These are phyloP conservation scores for Bombus sylvicola DNA, from an alignment of 1,140 invertebrate species.

Conservation along the genomic window DNA sequence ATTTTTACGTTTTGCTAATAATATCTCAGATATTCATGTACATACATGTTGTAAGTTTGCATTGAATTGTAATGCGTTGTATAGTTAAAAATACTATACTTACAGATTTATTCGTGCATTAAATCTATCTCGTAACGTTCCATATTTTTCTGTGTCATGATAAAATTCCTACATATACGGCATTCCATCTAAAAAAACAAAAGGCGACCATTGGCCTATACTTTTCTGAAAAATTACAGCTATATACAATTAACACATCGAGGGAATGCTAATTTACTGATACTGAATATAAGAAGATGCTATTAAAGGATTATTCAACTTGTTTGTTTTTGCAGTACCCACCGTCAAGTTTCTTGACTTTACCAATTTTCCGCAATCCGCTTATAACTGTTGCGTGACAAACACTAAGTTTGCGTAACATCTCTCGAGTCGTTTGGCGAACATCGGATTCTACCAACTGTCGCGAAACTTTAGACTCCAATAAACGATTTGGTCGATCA, in stretches of 20 bases:
- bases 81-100: too few species aligned
- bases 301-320: not conserved
- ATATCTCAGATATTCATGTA: not conserved
- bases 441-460: not conserved
- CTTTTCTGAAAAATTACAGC: not conserved
- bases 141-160: not conserved
- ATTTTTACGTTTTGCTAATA: not conserved
- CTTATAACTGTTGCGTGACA: slow-evolving; percentile 1
- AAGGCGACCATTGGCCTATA: not conserved
- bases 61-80: too few species aligned
- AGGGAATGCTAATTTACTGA: not conserved
- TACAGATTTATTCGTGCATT: not conserved
- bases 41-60: too few species aligned
- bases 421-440: not conserved
- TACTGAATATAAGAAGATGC: not conserved
- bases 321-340: not conserved
- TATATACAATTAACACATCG: too few species aligned
- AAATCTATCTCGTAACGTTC: not conserved
- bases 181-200: fast-evolving
- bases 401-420: not conserved
- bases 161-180: not conserved
- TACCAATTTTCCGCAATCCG: not conserved
- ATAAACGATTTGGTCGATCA: not conserved
- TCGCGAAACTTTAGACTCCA: not conserved
- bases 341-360: not conserved